phyloP scores from a whole-genome alignment of 2,888 invertebrate genomes.

The Coenonympha glycerion region DNA sequence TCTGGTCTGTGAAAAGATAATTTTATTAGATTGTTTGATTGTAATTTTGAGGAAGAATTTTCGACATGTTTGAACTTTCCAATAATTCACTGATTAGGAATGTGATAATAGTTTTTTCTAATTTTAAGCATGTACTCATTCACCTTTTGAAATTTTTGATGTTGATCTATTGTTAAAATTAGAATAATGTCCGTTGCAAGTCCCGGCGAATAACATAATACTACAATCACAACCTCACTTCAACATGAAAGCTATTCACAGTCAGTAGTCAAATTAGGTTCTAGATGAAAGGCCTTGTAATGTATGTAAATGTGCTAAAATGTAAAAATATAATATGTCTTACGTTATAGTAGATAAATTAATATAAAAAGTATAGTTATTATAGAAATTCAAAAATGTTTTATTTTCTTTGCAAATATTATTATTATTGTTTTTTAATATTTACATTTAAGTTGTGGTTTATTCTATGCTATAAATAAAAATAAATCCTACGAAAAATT shows the following conservation, averaged over 20 bases:
- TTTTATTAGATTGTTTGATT: conserved; percentile 47
- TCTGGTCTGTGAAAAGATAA: conserved; percentile 35
- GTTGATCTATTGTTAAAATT: conserved; percentile 21
- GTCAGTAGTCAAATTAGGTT: conserved; percentile 33
- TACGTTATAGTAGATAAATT: conserved; percentile 45
- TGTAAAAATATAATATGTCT: conserved; percentile 55
- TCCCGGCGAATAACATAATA: conserved; percentile 4
- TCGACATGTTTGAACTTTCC: conserved; percentile 21
- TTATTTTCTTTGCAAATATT: conserved; percentile 53
- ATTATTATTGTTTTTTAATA: conserved; percentile 65
- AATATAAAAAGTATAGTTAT: conserved; percentile 32
- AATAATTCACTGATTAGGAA: conserved; percentile 21
- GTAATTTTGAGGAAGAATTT: conserved; percentile 24
- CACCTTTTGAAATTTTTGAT: conserved; percentile 24
- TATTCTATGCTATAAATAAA: conserved; percentile 51
- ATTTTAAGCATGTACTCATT: conserved; percentile 24
- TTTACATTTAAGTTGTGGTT: conserved; percentile 57
- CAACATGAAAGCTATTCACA: conserved; percentile 26
- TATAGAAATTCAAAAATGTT: conserved; percentile 56
- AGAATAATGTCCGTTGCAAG: conserved; percentile 9
- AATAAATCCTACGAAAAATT: conserved; percentile 8
- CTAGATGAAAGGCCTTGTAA: conserved; percentile 54
- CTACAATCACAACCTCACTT: conserved; percentile 32
- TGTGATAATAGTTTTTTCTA: conserved; percentile 21
- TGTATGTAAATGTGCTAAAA: conserved; percentile 66